phyloP scores from a whole-genome alignment of 2,888 invertebrate genomes.

The Ophonus ardosiacus region DNA sequence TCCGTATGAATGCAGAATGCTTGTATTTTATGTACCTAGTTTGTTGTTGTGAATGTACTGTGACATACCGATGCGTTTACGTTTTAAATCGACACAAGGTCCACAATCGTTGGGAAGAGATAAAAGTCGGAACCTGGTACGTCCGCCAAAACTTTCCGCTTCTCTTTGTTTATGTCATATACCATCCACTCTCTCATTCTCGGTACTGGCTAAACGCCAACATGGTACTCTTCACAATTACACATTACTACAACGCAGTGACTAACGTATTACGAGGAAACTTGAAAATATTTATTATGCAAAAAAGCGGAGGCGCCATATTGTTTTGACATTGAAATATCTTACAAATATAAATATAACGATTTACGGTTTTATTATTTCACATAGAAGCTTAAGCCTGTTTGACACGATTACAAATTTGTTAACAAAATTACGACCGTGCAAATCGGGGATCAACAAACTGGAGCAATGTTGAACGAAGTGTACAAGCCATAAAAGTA shows the following conservation, averaged over 20 bases:
- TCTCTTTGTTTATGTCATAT: constrained; percentile 13
- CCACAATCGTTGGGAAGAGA: not conserved
- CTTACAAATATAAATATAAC: no score
- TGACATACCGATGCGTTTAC: constrained; percentile 35
- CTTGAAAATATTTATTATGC: not conserved
- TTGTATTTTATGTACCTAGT: no score
- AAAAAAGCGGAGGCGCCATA: not conserved
- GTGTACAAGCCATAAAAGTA: no score
- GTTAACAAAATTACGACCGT: no score
- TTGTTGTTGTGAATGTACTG: not conserved
- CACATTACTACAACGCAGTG: not conserved
- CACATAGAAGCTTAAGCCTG: no score
- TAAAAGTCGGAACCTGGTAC: constrained; percentile 10
- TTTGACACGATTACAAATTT: no score
- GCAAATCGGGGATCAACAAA: no score
- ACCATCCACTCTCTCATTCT: not conserved
- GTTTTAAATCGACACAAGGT: not conserved
- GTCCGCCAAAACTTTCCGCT: constrained; percentile 16
- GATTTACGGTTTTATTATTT: no score
- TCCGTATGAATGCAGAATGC: not conserved
- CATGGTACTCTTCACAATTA: not conserved
- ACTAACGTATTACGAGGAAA: not conserved
- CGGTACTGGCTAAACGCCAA: not conserved
- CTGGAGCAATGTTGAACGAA: no score
- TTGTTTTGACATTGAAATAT: no score